Base-by-base conservation (phyloP, 2,888 invertebrate genomes). In the Hyles lineata region DNA sequence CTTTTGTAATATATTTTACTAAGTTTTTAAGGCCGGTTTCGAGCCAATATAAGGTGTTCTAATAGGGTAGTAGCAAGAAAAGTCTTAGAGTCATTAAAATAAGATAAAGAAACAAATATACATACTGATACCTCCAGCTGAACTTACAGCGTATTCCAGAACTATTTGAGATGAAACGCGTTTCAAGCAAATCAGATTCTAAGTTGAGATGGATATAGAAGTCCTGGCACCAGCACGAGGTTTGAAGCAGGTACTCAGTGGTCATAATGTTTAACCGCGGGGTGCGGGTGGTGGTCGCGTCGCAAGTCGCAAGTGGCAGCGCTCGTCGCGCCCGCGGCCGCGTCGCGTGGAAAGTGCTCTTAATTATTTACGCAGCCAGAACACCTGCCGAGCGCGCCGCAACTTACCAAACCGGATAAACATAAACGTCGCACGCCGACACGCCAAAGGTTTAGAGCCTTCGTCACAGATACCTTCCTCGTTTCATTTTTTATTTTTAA, bases 311-410 rank as follows among this genome's bases (percentile, higher is more conserved):
- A 73, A 25, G 69, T 61, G 77, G 76, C 77, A 70, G 63, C 76
- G 76, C 70, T 76, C 69, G 74, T 71, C 75, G 74, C 76, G 77
- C 74, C 75, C 77, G 77, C 79, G 80, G 77, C 75, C 77, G 77
- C 79, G 81, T 77, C 84, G 79, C 85, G 84, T 80, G 84, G 85
- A 87, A 88, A 92, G 92, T 87, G 89, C 86, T 82, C 89, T 93
- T 90, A 92, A 92, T 92, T 92, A 93, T 92, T 92, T 80, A 93
- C 89, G 88, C 83, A 81, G 82, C 79, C 82, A 82, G 82, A 82
- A 82, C 86, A 83, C 85, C 85, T 78, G 81, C 85, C 83, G 87
- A 89, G 85, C 85, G 86, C 82, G 84, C 76, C 83, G 79, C 82
- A 82, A 81, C 50, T 50, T 67, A 67, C 50, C 73, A 77, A 78